Evolutionary conservation across 2,797 vertebrate species (phyloP).

Genomic region (Squalus acanthias): DNA sequence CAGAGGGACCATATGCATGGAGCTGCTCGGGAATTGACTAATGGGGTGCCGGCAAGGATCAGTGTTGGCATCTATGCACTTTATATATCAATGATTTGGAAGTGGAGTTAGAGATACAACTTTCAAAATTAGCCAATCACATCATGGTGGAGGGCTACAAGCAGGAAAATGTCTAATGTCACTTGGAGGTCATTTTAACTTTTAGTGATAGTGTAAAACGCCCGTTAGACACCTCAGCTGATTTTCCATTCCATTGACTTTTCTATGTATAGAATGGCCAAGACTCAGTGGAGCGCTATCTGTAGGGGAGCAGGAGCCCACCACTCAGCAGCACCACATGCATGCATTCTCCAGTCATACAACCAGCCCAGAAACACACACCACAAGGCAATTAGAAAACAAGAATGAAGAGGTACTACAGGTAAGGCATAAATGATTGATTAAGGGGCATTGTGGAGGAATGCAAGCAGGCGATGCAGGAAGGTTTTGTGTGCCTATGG

Average conservation of each 20-base stretch:
- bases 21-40: neutral
- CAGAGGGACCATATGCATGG: neutral
- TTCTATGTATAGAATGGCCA: neutral
- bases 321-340: neutral
- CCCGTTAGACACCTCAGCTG: neutral
- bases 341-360: no score
- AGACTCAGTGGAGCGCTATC: neutral
- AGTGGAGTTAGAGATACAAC: neutral
- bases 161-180: neutral
- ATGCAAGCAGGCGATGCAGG: neutral
- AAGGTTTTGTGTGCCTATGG: neutral
- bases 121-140: neutral
- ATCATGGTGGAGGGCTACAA: neutral
- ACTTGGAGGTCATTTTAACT: neutral
- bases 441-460: neutral
- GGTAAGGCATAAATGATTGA: neutral
- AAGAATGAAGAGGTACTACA: neutral
- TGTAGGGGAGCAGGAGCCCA: neutral
- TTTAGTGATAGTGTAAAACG: neutral
- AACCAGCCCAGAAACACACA: neutral
- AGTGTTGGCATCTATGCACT: neutral
- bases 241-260: neutral
- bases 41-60: neutral
- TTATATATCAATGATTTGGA: neutral
- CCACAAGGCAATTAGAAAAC: neutral